Percentiles rank a stretch among this genome's conserved stretches.
Conservation (phyloP, 2,113 vertebrate genomes). For the Corvus cornix region DNA sequence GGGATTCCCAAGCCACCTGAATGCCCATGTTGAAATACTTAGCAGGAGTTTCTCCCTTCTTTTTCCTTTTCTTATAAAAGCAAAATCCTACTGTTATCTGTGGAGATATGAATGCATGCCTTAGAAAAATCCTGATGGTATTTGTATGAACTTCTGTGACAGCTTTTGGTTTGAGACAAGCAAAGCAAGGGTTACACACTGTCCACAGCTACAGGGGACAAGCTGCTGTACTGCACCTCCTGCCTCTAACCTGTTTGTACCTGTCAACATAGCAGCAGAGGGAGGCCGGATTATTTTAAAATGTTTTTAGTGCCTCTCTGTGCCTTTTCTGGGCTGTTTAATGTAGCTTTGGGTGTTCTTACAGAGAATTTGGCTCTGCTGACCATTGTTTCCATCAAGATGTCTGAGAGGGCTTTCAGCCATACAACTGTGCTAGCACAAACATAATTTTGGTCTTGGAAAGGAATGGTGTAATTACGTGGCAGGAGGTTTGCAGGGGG, state of each 20-base stretch:
- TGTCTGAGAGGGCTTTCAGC: not conserved
- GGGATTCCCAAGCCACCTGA: not conserved
- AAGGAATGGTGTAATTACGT: not conserved
- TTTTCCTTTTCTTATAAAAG: not conserved
- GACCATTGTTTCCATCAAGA: fast-evolving
- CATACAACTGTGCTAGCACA: not conserved
- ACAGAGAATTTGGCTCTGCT: not conserved
- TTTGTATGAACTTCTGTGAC: not conserved
- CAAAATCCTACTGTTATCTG: not conserved
- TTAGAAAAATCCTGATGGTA: not conserved
- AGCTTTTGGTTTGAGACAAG: not conserved
- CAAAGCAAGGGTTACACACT: not conserved
- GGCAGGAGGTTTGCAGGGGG: not conserved
- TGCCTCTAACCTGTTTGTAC: not conserved
- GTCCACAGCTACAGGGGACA: not conserved
- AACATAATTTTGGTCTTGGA: not conserved
- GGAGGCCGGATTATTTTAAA: not conserved
- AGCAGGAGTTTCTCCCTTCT: not conserved
- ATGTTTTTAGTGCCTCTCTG: not conserved
- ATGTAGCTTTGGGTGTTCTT: not conserved
- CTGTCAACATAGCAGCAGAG: not conserved
- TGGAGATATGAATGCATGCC: not conserved
- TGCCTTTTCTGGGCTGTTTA: not conserved
- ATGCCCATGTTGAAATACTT: not conserved
- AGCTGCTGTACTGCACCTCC: not conserved